phyloP scores from a whole-genome alignment of 2,113 vertebrate species.

The Montifringilla adamsi region DNA sequence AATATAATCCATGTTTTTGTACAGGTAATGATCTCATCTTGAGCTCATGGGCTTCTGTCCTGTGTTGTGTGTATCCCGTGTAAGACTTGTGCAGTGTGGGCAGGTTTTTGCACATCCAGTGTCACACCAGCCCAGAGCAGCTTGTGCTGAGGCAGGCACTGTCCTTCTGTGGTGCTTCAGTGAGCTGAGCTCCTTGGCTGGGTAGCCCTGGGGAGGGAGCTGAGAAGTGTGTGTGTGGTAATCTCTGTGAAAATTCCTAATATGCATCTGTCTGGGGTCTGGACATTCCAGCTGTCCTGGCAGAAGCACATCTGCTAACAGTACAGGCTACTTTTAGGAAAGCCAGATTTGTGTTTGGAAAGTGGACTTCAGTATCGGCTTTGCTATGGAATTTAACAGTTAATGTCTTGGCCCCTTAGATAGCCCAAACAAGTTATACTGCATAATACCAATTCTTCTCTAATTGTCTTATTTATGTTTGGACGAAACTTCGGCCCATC shows the following conservation, averaged over 20 bases:
- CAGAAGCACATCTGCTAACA: not conserved
- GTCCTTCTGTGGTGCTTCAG: not conserved
- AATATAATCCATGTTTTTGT: not conserved
- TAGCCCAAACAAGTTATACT: not conserved
- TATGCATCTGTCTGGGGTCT: not conserved
- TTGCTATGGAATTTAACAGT: not conserved
- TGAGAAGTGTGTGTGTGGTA: not conserved
- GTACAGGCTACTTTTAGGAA: not conserved
- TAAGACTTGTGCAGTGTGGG: not conserved
- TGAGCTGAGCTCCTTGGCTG: not conserved
- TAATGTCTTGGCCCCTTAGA: not conserved
- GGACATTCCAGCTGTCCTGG: not conserved
- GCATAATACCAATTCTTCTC: not conserved
- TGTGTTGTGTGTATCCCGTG: fast-evolving
- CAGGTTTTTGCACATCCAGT: not conserved
- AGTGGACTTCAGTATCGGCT: not conserved
- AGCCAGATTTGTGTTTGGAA: not conserved
- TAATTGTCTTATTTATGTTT: not conserved
- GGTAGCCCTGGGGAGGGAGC: not conserved
- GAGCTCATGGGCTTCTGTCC: not conserved
- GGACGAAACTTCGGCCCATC: not conserved
- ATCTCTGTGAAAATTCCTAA: not conserved
- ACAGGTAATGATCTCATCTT: not conserved
- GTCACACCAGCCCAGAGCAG: not conserved
- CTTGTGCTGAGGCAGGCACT: not conserved